phyloP scores from a whole-genome alignment of 2,888 invertebrate genomes.

The Volucella bombylans region DNA sequence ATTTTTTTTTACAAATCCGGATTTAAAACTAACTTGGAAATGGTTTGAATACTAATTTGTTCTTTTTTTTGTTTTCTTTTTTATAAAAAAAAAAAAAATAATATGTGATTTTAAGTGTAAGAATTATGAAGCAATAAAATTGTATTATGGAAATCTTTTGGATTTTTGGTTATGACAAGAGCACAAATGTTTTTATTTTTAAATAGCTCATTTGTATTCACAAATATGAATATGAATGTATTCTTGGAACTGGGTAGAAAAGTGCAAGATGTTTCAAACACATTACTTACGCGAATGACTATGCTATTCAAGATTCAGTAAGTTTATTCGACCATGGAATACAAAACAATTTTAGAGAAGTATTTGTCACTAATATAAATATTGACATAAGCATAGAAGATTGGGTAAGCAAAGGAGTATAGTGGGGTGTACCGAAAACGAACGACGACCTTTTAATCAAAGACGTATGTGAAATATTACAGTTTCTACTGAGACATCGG shows the following conservation, averaged over 20 bases:
- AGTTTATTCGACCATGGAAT: too few relatives aligned
- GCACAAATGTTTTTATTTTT: not conserved
- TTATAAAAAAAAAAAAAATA: slow-evolving; percentile 32
- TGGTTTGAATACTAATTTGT: slow-evolving; percentile 35
- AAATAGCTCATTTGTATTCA: too few relatives aligned
- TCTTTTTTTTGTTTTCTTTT: slow-evolving; percentile 28
- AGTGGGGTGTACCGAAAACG: too few relatives aligned
- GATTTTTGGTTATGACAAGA: not conserved
- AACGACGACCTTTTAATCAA: too few relatives aligned
- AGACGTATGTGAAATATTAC: too few relatives aligned
- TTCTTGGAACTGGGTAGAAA: not conserved
- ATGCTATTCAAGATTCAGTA: too few relatives aligned
- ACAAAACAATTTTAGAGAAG: too few relatives aligned
- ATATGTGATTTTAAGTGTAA: slow-evolving; percentile 68
- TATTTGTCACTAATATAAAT: too few relatives aligned
- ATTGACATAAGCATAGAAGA: too few relatives aligned
- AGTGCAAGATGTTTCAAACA: not conserved
- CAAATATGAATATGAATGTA: not conserved
- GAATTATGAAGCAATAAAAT: slow-evolving; percentile 69
- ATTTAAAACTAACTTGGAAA: not conserved
- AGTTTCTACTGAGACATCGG: too few relatives aligned
- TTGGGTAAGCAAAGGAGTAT: too few relatives aligned
- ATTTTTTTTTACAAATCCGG: slow-evolving; percentile 13
- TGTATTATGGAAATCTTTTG: slow-evolving; percentile 46
- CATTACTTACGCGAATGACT: not conserved